Base-by-base conservation (phyloP, 2,888 invertebrate genomes). In the Thyatira batis region DNA sequence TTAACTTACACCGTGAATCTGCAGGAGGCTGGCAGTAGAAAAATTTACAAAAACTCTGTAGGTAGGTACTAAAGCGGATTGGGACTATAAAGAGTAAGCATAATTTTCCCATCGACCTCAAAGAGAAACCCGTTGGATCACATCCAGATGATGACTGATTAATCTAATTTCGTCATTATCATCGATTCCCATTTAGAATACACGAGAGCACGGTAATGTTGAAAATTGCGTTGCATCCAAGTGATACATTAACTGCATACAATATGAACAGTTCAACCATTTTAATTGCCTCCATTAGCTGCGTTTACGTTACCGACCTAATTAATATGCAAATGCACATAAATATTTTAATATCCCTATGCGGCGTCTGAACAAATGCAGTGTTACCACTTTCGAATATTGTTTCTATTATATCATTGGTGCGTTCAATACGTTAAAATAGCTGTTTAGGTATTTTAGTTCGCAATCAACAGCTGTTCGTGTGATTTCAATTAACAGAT, bases 271-370 rank as follows among this genome's bases (percentile, higher is more conserved):
- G 77, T 79, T 83, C 71, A 74, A 78, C 79, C 71, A 78, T 84
- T 84, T 79, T 84, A 84, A 84, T 81, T 77, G 81, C 76, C 45
- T 59, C 76, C 78, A 85, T 85, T 86, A 84, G 71, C 67, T 76
- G 69, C 80, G 73, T 81, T 84, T 82, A 80, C 74, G 80, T 73
- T 78, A 72, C 76, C 78, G 69, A 62, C 69, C 77, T 80, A 76
- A 84, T 85, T 84, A 83, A 84, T 77, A 85, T 85, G 84, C 69
- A 78, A 85, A 84, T 80, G 64, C 58, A 69, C 71, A 78, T 78
- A 76, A 75, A 80, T 84, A 77, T 76, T 82, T 79, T 79, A 79
- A 80, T 75, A 77, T 69, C 67, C 67, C 71, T 69, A 59, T 70
- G 66, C 65, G 58, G 65, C 55, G 64, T 58, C 60, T 65, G 61